These are phyloP conservation scores for Tethea ocularis DNA, from an alignment of 2,888 invertebrate species.

Conservation along the genomic window DNA sequence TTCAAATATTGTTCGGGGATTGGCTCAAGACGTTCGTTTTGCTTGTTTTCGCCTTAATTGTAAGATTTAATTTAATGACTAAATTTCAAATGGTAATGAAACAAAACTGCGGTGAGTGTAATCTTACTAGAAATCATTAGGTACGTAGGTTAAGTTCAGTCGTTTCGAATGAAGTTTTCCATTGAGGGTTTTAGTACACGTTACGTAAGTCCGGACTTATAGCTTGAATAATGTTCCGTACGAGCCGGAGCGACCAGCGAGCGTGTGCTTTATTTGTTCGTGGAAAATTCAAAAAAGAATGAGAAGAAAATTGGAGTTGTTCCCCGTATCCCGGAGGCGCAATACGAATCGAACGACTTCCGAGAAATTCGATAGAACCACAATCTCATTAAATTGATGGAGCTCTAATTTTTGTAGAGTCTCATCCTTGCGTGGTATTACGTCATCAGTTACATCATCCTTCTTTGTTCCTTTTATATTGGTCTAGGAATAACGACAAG, in stretches of 20 bases:
- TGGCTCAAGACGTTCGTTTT: not conserved
- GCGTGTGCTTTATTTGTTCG: constrained; percentile 37
- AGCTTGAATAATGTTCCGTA: constrained; percentile 52
- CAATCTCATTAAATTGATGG: not conserved
- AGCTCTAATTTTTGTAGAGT: not conserved
- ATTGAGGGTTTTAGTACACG: constrained; percentile 29
- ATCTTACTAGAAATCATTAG: constrained; percentile 32
- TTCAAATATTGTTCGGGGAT: constrained; percentile 6
- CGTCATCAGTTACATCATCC: not conserved
- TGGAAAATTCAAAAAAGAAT: constrained; percentile 28
- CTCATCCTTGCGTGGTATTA: not conserved
- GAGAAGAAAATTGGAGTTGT: constrained; percentile 17
- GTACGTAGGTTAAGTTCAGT: constrained; percentile 27
- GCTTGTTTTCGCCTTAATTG: not conserved
- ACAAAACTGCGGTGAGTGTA: constrained; percentile 24
- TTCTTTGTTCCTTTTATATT: not conserved
- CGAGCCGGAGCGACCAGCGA: constrained; percentile 30
- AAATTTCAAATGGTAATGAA: constrained; percentile 25
- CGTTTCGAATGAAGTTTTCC: constrained; percentile 28
- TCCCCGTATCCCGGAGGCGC: not conserved
- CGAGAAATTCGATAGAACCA: constrained; percentile 1
- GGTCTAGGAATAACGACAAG: not conserved
- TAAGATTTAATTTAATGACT: constrained; percentile 34
- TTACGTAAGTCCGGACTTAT: constrained; percentile 35
- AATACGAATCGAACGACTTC: not conserved